Evolutionary conservation across 2,797 vertebrate genomes (phyloP).

Genomic region (Enteromius afrohamiltoni): DNA sequence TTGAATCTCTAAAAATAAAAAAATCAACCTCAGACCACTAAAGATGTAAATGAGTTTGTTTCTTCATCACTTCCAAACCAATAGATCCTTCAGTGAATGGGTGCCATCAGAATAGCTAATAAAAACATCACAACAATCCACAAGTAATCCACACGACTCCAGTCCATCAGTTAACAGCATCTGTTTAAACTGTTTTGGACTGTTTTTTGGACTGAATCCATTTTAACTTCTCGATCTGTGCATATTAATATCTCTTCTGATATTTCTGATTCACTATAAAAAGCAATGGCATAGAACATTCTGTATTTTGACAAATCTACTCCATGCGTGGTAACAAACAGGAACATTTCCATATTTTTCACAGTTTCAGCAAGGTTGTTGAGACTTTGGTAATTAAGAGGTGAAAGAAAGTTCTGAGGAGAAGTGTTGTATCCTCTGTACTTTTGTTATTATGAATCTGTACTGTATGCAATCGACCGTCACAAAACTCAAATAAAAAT

Average conservation of each 20-base stretch:
- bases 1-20: too few relatives aligned
- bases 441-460: constrained; percentile 17
- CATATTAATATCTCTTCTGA: background rate
- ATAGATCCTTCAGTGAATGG: background rate
- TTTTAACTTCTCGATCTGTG: background rate
- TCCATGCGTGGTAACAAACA: constrained; percentile 23
- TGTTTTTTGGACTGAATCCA: too few relatives aligned
- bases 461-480: background rate
- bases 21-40: background rate
- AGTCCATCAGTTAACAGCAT: background rate
- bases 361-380: constrained; percentile 17
- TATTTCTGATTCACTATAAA: background rate
- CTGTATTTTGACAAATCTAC: constrained; percentile 9
- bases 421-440: constrained; percentile 17
- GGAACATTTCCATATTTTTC: background rate
- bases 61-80: background rate
- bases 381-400: background rate
- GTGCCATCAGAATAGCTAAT: background rate
- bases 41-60: background rate
- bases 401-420: background rate
- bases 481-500: constrained; percentile 13
- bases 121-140: background rate
- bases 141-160: background rate
- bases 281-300: background rate
- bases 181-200: background rate